A percentile compares a stretch with the other conserved stretches of the same genome.
phyloP scores from a whole-genome alignment of 2,113 vertebrate species.

The western clawed frog (Xenopus tropicalis) region UCB_Xtro_10.0 CM004448.2:13895001-13895500 shows the following conservation, averaged over 20 bases:
- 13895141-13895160: conserved; percentile 10
- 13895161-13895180: conserved; percentile 18
- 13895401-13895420: too few species aligned
- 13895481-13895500: too few species aligned
- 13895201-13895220: neutral
- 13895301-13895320: neutral
- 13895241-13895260: neutral
- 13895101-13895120: conserved; percentile 29
- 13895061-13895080: conserved; percentile 34
- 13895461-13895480: too few species aligned
- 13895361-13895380: too few species aligned
- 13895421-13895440: too few species aligned
- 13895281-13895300: neutral
- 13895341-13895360: neutral
- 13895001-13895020: neutral
- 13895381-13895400: too few species aligned
- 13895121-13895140: conserved; percentile 37
- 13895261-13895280: neutral
- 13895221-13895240: too few species aligned
- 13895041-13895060: conserved; percentile 10
- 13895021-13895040: neutral
- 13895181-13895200: neutral
- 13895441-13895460: too few species aligned
- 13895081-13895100: conserved; percentile 21
- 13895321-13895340: neutral